Conservation (phyloP, 2,888 invertebrate genomes). For the Mamestra brassicae region DNA sequence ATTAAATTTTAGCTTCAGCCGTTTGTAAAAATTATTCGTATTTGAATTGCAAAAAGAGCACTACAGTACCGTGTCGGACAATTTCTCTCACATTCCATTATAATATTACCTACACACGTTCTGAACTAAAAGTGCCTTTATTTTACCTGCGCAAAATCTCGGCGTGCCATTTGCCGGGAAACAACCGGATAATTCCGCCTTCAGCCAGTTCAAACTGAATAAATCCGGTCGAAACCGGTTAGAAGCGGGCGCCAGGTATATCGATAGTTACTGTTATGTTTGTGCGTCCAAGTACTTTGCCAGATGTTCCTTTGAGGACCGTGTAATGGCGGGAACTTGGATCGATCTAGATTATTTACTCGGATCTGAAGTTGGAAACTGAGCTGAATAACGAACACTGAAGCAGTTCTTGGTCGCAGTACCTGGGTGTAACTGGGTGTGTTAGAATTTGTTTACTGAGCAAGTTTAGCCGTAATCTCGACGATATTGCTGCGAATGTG, state of each 20-base stretch:
- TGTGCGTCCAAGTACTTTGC: conserved; percentile 47
- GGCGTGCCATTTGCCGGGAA: conserved; percentile 47
- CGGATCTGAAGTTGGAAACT: conserved; percentile 35
- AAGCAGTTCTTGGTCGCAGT: conserved; percentile 28
- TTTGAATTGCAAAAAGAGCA: conserved; percentile 25
- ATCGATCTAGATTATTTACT: conserved; percentile 60
- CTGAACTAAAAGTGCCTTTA: conserved; percentile 39
- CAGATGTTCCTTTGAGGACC: conserved; percentile 61
- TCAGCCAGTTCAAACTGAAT: conserved; percentile 52
- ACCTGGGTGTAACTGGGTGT: conserved; percentile 27
- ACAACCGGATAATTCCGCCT: conserved; percentile 59
- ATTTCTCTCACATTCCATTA: conserved; percentile 30
- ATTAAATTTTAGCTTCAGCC: conserved; percentile 13
- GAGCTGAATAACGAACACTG: conserved; percentile 38
- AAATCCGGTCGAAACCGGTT: conserved; percentile 56
- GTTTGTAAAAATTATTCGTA: conserved; percentile 9
- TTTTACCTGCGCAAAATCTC: conserved; percentile 58
- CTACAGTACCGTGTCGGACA: not conserved
- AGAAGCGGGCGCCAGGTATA: conserved; percentile 33
- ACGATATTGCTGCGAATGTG: conserved; percentile 15
- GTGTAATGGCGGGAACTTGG: conserved; percentile 50
- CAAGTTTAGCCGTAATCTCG: conserved; percentile 32
- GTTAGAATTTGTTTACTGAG: conserved; percentile 44
- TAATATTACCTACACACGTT: conserved; percentile 35
- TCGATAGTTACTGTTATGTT: conserved; percentile 64